phyloP scores from a whole-genome alignment of 2,888 invertebrate species.

The Thereva nobilitata region DNA sequence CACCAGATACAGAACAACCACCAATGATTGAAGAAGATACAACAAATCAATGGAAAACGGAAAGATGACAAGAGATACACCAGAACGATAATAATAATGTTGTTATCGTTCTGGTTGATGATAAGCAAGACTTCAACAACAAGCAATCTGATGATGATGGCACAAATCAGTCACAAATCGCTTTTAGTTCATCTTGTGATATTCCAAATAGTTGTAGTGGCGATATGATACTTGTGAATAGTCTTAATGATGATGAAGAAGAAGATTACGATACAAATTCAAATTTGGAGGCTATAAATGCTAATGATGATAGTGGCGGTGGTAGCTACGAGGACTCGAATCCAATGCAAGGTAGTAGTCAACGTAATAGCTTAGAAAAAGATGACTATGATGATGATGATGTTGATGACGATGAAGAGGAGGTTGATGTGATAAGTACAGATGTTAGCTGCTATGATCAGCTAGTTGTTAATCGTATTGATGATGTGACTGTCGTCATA shows the following conservation, averaged over 20 bases:
- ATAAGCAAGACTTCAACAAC: conserved; percentile 44
- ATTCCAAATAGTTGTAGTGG: conserved; percentile 57
- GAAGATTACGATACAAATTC: conserved; percentile 52
- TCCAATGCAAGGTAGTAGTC: conserved; percentile 53
- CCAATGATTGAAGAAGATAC: conserved; percentile 52
- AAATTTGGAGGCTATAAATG: conserved; percentile 55
- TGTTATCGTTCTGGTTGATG: conserved; percentile 45
- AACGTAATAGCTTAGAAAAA: conserved; percentile 56
- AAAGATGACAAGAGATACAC: conserved; percentile 46
- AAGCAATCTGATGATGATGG: conserved; percentile 41
- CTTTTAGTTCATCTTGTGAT: conserved; percentile 48
- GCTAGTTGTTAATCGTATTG: conserved; percentile 46
- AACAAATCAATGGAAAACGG: conserved; percentile 44
- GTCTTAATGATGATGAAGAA: conserved; percentile 46
- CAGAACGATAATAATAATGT: conserved; percentile 44
- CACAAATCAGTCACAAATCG: conserved; percentile 21
- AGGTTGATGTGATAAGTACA: conserved; percentile 57
- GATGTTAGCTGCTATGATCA: conserved; percentile 57
- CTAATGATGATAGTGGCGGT: conserved; percentile 57
- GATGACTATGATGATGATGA: conserved; percentile 54
- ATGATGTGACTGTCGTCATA: conserved; percentile 51
- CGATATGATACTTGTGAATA: conserved; percentile 52
- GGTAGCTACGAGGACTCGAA: conserved; percentile 58
- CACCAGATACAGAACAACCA: conserved; percentile 53
- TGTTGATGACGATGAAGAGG: conserved; percentile 51